phyloP scores from a whole-genome alignment of 2,888 invertebrate genomes.

The Patella depressa region DNA sequence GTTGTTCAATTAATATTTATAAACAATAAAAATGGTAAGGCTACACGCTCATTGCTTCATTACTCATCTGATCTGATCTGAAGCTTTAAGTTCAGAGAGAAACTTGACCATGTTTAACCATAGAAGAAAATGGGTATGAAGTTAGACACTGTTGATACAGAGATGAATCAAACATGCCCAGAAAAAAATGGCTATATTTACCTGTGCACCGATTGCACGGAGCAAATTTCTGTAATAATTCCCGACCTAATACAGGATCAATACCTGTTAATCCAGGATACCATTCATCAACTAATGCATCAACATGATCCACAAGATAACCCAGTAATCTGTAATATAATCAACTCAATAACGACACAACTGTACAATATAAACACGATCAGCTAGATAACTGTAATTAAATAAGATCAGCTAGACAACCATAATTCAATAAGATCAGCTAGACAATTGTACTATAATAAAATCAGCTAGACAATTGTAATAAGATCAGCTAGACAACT shows the following conservation, averaged over 20 bases:
- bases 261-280: slow-evolving; percentile 64
- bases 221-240: slow-evolving; percentile 55
- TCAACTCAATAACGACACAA: too few relatives aligned
- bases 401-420: too few relatives aligned
- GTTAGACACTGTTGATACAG: neutral
- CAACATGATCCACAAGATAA: slow-evolving; percentile 62
- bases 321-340: slow-evolving; percentile 55
- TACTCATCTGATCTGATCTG: too few relatives aligned
- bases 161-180: neutral
- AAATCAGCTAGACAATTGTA: too few relatives aligned
- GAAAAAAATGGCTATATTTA: slow-evolving; percentile 20
- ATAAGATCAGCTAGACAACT: too few relatives aligned
- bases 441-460: neutral
- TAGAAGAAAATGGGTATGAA: too few relatives aligned
- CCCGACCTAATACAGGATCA: slow-evolving; percentile 59
- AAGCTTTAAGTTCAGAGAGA: too few relatives aligned
- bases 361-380: neutral
- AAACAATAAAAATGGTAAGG: too few relatives aligned
- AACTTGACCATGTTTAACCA: too few relatives aligned
- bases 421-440: neutral
- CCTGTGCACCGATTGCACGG: slow-evolving; percentile 59
- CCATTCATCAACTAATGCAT: slow-evolving; percentile 68
- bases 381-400: neutral
- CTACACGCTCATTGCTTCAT: too few relatives aligned
- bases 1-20: too few relatives aligned